Conservation (phyloP, 2,888 invertebrate species). For the Eupithecia abbreviata region DNA sequence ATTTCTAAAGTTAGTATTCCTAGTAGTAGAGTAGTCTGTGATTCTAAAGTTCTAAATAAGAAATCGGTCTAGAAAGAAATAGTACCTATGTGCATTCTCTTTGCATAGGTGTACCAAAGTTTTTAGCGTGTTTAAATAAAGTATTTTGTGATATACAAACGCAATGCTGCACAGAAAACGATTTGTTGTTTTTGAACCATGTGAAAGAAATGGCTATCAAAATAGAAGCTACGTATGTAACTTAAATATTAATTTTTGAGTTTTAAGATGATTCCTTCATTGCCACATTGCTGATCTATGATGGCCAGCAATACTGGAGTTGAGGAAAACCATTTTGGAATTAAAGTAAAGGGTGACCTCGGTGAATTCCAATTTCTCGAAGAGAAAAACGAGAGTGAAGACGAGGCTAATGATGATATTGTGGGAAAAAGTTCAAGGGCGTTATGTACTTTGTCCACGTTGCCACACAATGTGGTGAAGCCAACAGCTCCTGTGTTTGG, state of each 20-base stretch:
- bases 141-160: background rate
- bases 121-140: no score
- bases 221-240: background rate
- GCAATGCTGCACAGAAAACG: slow-evolving; percentile 1
- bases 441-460: slow-evolving; percentile 48
- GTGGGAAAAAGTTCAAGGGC: slow-evolving; percentile 40
- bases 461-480: slow-evolving; percentile 58
- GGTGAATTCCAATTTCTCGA: slow-evolving; percentile 68
- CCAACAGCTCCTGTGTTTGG: slow-evolving; percentile 70
- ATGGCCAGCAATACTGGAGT: slow-evolving; percentile 45
- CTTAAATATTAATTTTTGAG: background rate
- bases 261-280: background rate
- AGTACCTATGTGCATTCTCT: no score
- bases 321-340: slow-evolving; percentile 52
- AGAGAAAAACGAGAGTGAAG: slow-evolving; percentile 60
- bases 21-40: no score
- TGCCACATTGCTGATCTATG: background rate
- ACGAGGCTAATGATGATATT: slow-evolving; percentile 47
- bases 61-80: no score
- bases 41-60: no score
- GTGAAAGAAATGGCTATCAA: background rate
- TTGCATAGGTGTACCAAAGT: no score
- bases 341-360: slow-evolving; percentile 67
- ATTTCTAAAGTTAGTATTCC: no score
- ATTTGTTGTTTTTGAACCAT: background rate